Percentiles rank a stretch among this genome's conserved stretches.
These are phyloP conservation scores for Elysia crispata DNA, from an alignment of 2,888 invertebrate genomes.

Conservation along the genomic window DNA sequence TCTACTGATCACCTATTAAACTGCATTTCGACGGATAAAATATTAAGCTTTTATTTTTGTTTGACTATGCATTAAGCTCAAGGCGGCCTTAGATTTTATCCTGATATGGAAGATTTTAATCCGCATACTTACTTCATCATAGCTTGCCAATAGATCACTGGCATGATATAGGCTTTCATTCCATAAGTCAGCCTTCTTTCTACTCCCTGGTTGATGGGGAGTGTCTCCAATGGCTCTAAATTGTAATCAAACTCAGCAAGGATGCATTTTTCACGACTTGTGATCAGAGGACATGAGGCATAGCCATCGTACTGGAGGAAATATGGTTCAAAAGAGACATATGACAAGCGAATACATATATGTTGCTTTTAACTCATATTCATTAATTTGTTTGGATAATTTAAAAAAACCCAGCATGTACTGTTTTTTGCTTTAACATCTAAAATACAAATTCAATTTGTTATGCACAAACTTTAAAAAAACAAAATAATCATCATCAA, in stretches of 20 bases:
- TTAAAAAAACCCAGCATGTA: no score
- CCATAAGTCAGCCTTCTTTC: constrained; percentile 85
- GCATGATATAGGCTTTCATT: constrained; percentile 92
- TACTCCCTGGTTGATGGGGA: constrained; percentile 90
- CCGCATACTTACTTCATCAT: constrained; percentile 83
- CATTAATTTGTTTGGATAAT: no score
- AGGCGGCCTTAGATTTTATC: no score
- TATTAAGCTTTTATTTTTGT: no score
- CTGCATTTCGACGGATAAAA: no score
- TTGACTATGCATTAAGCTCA: no score
- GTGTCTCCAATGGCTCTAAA: constrained; percentile 90
- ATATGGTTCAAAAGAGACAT: neutral
- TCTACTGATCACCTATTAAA: no score
- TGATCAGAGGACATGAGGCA: constrained; percentile 96
- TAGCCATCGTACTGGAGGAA: constrained; percentile 90
- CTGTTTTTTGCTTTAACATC: no score
- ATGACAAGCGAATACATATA: neutral
- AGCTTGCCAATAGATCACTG: constrained; percentile 91
- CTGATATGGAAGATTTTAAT: no score
- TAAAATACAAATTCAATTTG: no score
- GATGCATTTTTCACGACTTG: constrained; percentile 88
- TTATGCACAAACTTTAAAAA: no score
- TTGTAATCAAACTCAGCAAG: constrained; percentile 96
- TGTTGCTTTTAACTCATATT: neutral
- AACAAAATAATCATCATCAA: no score